phyloP scores from a whole-genome alignment of 2,113 vertebrate species.

The Rhegmatorhina hoffmannsi region DNA sequence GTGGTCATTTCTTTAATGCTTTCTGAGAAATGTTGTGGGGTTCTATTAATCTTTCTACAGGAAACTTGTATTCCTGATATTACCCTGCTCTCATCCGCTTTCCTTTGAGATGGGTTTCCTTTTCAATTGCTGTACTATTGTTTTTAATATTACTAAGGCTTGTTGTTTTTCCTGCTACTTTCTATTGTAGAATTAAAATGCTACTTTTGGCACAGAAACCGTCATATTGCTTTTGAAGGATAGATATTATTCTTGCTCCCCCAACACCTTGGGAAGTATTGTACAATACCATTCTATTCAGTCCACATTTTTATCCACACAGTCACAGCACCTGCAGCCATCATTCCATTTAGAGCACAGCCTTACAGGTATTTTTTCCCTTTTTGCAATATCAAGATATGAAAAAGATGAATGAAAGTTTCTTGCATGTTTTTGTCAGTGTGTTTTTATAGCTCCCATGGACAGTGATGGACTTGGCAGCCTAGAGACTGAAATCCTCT shows the following conservation, averaged over 20 bases:
- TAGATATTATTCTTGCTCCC: neutral
- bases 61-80: constrained; percentile 11
- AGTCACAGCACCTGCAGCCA: neutral
- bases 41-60: constrained; percentile 10
- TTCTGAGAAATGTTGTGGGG: neutral
- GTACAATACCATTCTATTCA: constrained; percentile 14
- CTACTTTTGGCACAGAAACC: neutral
- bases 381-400: constrained; percentile 16
- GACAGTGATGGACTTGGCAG: constrained; percentile 40
- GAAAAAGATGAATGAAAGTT: constrained; percentile 45
- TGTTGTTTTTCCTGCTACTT: neutral
- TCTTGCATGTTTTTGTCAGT: constrained; percentile 49
- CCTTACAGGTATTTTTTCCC: constrained; percentile 1
- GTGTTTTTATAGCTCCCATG: constrained; percentile 1
- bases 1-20: neutral
- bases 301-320: constrained; percentile 38
- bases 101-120: neutral
- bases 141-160: neutral
- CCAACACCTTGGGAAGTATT: neutral
- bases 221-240: constrained; percentile 6
- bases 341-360: constrained; percentile 1
- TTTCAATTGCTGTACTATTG: neutral
- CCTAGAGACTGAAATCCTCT: constrained; percentile 49
- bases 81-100: neutral
- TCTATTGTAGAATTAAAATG: constrained; percentile 7